These are phyloP conservation scores for Columba janthina DNA, from an alignment of 2,113 vertebrate species.

Conservation along the genomic window DNA sequence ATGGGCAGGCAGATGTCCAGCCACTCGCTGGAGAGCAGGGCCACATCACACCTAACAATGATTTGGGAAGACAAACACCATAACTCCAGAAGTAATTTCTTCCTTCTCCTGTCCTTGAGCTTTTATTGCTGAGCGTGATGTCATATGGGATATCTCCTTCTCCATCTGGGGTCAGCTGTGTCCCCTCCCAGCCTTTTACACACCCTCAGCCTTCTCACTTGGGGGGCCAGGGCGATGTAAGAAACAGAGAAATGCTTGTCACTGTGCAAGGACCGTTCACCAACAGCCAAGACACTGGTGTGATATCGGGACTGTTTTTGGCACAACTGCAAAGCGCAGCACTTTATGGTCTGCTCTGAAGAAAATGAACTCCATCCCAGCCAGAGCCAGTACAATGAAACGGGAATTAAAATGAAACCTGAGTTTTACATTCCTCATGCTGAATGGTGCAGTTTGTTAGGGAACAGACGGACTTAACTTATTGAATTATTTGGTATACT, in stretches of 20 bases:
- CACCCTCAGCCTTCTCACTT: fast-evolving
- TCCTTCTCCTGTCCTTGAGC: not conserved
- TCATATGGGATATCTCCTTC: not conserved
- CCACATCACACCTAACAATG: not conserved
- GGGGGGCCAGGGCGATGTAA: too few species aligned
- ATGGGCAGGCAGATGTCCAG: not conserved
- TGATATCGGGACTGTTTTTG: not conserved
- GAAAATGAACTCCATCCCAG: not conserved
- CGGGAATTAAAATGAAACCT: not conserved
- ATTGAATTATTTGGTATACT: too few species aligned
- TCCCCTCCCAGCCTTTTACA: not conserved
- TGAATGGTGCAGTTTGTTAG: not conserved
- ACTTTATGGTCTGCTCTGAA: not conserved
- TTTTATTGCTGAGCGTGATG: not conserved
- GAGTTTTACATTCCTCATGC: not conserved
- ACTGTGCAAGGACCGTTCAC: fast-evolving
- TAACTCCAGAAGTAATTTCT: not conserved
- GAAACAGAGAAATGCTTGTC: not conserved
- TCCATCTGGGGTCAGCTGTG: fast-evolving
- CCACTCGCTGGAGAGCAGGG: not conserved
- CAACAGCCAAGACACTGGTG: fast-evolving
- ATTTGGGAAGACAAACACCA: not conserved
- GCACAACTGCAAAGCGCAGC: not conserved
- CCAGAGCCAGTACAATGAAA: not conserved
- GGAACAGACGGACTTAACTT: too few species aligned